Conservation (phyloP, 2,797 vertebrate species). For the Enteromius argenteus region DNA sequence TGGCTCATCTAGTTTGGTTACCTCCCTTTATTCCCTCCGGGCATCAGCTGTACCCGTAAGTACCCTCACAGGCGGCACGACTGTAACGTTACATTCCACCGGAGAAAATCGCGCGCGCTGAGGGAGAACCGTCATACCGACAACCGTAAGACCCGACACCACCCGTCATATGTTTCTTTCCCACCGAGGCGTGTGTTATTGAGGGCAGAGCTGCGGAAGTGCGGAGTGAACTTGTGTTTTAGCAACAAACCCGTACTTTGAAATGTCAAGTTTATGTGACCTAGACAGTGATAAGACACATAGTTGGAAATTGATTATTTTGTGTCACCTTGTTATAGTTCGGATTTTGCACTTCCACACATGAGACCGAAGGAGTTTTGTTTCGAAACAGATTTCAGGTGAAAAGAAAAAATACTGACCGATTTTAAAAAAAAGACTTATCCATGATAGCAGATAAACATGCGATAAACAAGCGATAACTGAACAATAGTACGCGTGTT, state of each 20-base stretch:
- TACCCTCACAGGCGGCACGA: neutral
- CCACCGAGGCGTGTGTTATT: constrained; percentile 6
- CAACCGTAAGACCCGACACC: neutral
- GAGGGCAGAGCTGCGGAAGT: constrained; percentile 25
- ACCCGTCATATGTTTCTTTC: constrained; percentile 5
- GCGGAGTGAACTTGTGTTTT: neutral
- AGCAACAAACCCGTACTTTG: constrained; percentile 1
- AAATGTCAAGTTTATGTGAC: constrained; percentile 7
- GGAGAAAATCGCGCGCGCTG: neutral
- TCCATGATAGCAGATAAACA: neutral
- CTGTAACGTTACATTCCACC: neutral
- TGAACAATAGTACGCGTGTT: neutral
- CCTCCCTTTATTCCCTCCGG: constrained; percentile 42
- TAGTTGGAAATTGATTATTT: neutral
- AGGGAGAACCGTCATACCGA: neutral
- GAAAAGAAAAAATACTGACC: too few relatives aligned
- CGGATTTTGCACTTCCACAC: neutral
- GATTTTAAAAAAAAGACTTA: neutral
- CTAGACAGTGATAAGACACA: neutral
- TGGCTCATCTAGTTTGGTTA: constrained; percentile 47
- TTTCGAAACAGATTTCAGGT: neutral
- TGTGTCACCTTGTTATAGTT: neutral
- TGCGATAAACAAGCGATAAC: neutral
- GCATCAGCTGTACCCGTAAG: constrained; percentile 7
- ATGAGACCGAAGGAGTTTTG: neutral